Percentiles rank a stretch among this genome's conserved stretches.
These are phyloP conservation scores for Meta bourneti DNA, from an alignment of 2,888 invertebrate genomes.

Conservation along the genomic window DNA sequence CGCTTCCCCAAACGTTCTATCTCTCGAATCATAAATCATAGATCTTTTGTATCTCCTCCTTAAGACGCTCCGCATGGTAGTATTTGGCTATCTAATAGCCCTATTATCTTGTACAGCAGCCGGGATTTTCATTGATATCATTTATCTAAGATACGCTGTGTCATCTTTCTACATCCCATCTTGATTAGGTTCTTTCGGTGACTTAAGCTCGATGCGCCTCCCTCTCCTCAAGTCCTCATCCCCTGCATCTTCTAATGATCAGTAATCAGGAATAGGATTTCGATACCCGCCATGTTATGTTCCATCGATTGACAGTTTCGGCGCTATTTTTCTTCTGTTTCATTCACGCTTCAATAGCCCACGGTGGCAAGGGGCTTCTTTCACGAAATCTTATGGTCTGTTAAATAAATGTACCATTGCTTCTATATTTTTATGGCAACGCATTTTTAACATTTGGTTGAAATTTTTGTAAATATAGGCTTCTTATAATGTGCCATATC, in stretches of 20 bases:
- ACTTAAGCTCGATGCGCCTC: not conserved
- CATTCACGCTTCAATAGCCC: not conserved
- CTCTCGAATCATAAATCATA: slow-evolving; percentile 15
- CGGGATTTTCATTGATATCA: slow-evolving; percentile 15
- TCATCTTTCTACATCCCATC: slow-evolving; percentile 18
- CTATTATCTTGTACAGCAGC: not conserved
- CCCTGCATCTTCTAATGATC: slow-evolving; percentile 8
- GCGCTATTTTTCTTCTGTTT: not conserved
- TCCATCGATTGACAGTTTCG: not conserved
- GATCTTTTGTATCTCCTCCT: not conserved
- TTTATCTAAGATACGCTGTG: not conserved
- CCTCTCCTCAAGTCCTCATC: not conserved
- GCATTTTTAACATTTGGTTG: too few relatives aligned
- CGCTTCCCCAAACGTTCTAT: not conserved
- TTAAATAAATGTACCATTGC: too few relatives aligned
- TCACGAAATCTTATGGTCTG: not conserved
- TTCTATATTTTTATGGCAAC: too few relatives aligned
- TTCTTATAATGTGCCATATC: too few relatives aligned
- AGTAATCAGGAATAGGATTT: slow-evolving; percentile 37
- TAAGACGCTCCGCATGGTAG: not conserved
- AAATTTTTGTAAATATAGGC: too few relatives aligned
- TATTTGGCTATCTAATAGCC: slow-evolving; percentile 12
- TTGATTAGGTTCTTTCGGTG: not conserved
- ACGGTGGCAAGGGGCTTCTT: not conserved
- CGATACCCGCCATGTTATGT: not conserved